Evolutionary conservation across 2,888 invertebrate species (phyloP), one percentile per base, ranked within the genome.

Genomic region (Sabellastarte sp.): DNA sequence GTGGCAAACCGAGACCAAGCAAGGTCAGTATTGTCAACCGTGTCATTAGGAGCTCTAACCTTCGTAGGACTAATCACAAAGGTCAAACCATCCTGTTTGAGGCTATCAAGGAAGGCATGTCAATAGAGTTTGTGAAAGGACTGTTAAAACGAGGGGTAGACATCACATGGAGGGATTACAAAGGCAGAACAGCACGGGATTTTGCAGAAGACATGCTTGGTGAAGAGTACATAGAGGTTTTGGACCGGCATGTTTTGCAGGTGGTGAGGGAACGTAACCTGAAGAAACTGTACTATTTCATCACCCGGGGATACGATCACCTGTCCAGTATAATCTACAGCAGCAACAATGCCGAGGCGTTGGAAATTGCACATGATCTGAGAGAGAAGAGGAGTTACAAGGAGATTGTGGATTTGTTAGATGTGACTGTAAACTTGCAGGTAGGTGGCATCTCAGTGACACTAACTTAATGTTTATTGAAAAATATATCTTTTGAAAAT

Each of bases 81-180:
- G 77, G 78, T 15, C 76, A 77, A 57, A 78, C 77, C 3, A 70
- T 78, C 10, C 70, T 79, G 20, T 76, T 74, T 65, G 71, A 74
- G 58, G 74, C 74, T 20, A 72, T 79, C 1, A 55, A 65, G 29
- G 65, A 68, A 4, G 66, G 75, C 51, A 70, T 75, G 57, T 63
- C 77, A 30, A 68, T 73, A 24, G 64, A 67, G 30, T 55, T 65
- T 33, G 30, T 63, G 28, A 33, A 33, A 24, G 59, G 33, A 5
- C 50, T 65, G 15, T 29, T 65, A 5, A 51, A 26, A n/a, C 55
- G 59, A 5, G 63, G 59, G 28, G 60, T 60, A 15, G 53, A 58
- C 26, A 15, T 65, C 5, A 50, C 51, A 26, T 50, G 58, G 30
- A 51, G 65, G 10, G 63, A 65, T 52, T 52, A 60, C n/a, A 60